These are phyloP conservation scores for Leptatherina wallacei DNA, from an alignment of 2,797 vertebrate genomes.

Conservation along the genomic window DNA sequence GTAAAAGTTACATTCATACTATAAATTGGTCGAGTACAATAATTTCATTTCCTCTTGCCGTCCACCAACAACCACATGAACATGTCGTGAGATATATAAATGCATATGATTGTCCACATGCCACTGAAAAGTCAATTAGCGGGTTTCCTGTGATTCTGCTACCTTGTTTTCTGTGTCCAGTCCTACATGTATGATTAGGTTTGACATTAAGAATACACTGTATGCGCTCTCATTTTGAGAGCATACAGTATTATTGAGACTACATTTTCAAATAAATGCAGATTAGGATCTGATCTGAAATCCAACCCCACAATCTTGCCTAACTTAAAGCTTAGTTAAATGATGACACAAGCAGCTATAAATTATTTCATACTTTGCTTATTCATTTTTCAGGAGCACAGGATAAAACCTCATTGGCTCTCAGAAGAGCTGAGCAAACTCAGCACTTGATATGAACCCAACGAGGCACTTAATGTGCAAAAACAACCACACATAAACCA, in stretches of 20 bases:
- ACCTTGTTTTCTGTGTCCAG: neutral
- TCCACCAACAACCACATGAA: constrained; percentile 22
- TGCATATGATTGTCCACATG: neutral
- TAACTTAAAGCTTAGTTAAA: constrained; percentile 38
- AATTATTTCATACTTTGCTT: constrained; percentile 51
- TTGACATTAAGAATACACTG: neutral
- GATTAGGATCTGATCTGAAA: neutral
- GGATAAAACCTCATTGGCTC: constrained; percentile 42
- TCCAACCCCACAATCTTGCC: constrained; percentile 8
- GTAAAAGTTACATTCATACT: constrained; percentile 4
- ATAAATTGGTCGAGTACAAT: neutral
- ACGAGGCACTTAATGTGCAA: constrained; percentile 36
- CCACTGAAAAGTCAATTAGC: constrained; percentile 6
- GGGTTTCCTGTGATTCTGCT: neutral
- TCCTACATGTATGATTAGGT: neutral
- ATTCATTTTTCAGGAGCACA: constrained; percentile 51
- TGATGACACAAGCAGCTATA: constrained; percentile 47
- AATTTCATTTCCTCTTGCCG: constrained; percentile 26
- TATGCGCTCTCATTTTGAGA: neutral
- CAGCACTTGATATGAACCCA: constrained; percentile 54
- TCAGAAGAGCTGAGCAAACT: constrained; percentile 37
- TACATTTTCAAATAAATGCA: neutral
- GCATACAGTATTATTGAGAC: neutral
- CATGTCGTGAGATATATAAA: constrained; percentile 27
- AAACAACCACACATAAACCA: constrained; percentile 18